Percentiles rank a stretch among this genome's conserved stretches.
phyloP scores from a whole-genome alignment of 2,797 vertebrate genomes.

The Mus caroli region DNA sequence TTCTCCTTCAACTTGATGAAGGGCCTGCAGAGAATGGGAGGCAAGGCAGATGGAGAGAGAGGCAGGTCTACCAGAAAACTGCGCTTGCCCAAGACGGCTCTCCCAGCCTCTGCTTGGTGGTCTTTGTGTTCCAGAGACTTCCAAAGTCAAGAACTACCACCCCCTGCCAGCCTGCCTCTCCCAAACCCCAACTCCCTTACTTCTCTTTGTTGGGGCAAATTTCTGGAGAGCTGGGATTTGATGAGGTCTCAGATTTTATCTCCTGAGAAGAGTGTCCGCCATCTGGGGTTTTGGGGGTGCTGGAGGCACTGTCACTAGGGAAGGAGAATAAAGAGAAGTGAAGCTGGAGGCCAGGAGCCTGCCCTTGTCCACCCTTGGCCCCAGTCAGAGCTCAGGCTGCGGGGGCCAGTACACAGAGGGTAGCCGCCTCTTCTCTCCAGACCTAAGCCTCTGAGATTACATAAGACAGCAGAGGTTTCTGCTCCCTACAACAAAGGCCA shows the following conservation, averaged over 20 bases:
- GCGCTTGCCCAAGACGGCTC: neutral
- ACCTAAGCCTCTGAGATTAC: too few species aligned
- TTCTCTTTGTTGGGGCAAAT: slow-evolving; percentile 97
- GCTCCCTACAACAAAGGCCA: neutral
- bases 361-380: neutral
- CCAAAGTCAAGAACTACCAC: neutral
- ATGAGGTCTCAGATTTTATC: slow-evolving; percentile 95
- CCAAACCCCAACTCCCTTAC: slow-evolving; percentile 85
- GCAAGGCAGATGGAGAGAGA: accelerated
- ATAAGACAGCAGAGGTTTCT: neutral
- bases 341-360: neutral
- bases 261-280: slow-evolving; percentile 94
- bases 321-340: slow-evolving; percentile 20
- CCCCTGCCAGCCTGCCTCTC: neutral
- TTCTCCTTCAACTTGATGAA: slow-evolving; percentile 96
- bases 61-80: neutral
- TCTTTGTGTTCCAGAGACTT: neutral
- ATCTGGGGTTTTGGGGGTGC: slow-evolving; percentile 93
- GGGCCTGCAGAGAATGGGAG: slow-evolving; percentile 86
- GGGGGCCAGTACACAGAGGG: neutral
- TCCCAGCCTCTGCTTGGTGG: too few species aligned
- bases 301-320: slow-evolving; percentile 89
- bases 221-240: slow-evolving; percentile 98
- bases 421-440: neutral
- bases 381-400: neutral